Conservation (phyloP, 2,888 invertebrate species). For the Rhodophaea formosa region DNA sequence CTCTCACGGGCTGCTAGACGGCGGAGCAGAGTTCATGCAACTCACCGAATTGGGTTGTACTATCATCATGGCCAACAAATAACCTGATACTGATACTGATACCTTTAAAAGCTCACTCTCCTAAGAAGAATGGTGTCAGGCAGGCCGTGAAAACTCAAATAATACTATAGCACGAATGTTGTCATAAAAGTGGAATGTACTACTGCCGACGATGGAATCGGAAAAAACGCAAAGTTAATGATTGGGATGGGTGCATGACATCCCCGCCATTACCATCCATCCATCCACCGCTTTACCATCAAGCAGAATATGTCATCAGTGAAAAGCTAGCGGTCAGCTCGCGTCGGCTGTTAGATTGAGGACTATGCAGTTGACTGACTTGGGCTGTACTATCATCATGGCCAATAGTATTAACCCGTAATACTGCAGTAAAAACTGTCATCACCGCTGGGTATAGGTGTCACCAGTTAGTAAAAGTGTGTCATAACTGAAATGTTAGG, state of each 20-base stretch:
- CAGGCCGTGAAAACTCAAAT: no score
- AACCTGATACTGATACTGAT: conserved; percentile 41
- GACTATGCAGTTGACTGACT: conserved; percentile 93
- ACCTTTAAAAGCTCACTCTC: conserved; percentile 78
- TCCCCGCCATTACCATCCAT: conserved; percentile 83
- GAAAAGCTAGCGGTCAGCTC: conserved; percentile 93
- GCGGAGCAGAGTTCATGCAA: conserved; percentile 96
- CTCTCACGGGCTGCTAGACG: conserved; percentile 92
- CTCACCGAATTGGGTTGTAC: conserved; percentile 90
- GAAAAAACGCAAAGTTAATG: no score
- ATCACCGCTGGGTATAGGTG: conserved; percentile 82
- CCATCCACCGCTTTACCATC: conserved; percentile 84
- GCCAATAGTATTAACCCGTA: conserved; percentile 76
- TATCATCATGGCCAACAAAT: conserved; percentile 83
- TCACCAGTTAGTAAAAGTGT: conserved; percentile 92
- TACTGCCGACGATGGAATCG: no score
- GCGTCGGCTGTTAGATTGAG: conserved; percentile 93
- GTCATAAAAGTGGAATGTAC: no score
- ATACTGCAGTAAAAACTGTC: conserved; percentile 74
- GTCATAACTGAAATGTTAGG: conserved; percentile 92
- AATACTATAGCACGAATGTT: no score
- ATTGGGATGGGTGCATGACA: no score
- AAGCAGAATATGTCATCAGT: conserved; percentile 91
- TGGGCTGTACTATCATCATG: conserved; percentile 88
- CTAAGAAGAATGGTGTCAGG: conserved; percentile 90